Base-by-base conservation (phyloP, 2,797 vertebrate genomes). In the Lindbergichthys nudifrons region DNA sequence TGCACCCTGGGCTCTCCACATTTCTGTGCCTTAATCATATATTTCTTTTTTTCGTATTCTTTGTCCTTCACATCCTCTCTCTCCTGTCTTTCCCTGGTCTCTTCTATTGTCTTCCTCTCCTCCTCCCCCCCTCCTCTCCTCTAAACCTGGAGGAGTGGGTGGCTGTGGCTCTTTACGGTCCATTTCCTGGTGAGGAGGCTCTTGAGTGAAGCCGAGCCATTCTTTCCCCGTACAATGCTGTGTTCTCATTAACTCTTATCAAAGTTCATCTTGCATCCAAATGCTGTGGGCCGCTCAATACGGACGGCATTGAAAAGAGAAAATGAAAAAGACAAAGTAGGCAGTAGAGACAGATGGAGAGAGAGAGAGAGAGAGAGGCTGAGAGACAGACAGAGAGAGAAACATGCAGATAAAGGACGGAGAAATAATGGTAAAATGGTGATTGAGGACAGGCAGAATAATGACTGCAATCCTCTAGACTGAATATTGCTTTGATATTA, bases 171-270 rank as follows among this genome's bases (percentile, higher is more conserved):
- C 84, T 90, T 87, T 85, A 81, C 79, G 86, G 87, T 89, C 87
- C 87, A 90, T 93, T 94, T 93, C 88, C 84, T 90, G 81, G 83
- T 82, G 87, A 91, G 89, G 88, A 92, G 88, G 87, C 92, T 91
- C 90, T 88, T 76, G 87, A 91, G 87, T 88, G 90, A 77, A 91
- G 91, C 80, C 80, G 4, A 83, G 81, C 91, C 87, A 90, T 94
- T 94, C 89, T 94, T 89, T 90, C 77, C 65, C 84, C 45, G 56
- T 87, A 94, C 93, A 95, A 94, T 92, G 90, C 86, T 84, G 83
- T 79, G 90, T 94, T 95, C 94, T 94, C 93, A 95, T 95, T 95
- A 95, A 94, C 89, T 93, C 93, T 95, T 94, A 95, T 95, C 94
- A 94, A 94, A 94, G 93, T 94, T 94, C 91, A 94, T 95, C 94